Conservation (phyloP, 2,797 vertebrate species). For the Glossophaga mutica region DNA sequence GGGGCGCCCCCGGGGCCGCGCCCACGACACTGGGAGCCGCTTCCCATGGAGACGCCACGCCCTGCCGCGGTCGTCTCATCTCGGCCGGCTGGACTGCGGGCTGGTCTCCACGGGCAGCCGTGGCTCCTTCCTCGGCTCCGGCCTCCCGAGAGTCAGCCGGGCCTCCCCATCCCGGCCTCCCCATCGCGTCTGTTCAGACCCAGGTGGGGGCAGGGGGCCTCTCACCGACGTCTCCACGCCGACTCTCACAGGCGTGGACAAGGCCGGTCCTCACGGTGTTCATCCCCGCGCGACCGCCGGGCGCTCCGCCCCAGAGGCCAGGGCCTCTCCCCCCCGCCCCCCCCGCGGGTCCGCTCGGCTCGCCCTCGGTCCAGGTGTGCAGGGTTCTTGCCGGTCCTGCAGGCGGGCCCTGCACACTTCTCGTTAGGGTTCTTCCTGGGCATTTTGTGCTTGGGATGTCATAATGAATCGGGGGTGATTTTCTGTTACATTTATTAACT, state of each 20-base stretch:
- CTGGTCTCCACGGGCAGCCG: accelerated
- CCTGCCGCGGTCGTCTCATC: accelerated
- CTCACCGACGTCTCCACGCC: not conserved
- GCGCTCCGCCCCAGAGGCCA: too few species aligned
- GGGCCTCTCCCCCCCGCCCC: not conserved
- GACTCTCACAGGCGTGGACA: not conserved
- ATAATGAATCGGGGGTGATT: not conserved
- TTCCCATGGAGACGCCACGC: accelerated
- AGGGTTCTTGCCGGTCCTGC: not conserved
- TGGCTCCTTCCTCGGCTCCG: not conserved
- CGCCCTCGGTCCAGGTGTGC: not conserved
- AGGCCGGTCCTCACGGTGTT: not conserved
- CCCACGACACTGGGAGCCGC: not conserved
- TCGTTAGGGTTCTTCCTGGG: not conserved
- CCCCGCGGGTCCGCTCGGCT: accelerated
- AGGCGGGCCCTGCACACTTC: not conserved
- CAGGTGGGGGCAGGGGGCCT: too few species aligned
- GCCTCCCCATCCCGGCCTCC: not conserved
- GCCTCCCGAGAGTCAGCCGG: accelerated
- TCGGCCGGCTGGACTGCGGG: accelerated
- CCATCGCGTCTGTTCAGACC: accelerated
- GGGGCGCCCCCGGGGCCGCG: accelerated
- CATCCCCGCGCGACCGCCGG: not conserved
- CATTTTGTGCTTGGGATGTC: not conserved
- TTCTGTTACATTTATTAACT: not conserved